Conservation (phyloP, 2,888 invertebrate genomes). For the Drosophila barbarae region DNA sequence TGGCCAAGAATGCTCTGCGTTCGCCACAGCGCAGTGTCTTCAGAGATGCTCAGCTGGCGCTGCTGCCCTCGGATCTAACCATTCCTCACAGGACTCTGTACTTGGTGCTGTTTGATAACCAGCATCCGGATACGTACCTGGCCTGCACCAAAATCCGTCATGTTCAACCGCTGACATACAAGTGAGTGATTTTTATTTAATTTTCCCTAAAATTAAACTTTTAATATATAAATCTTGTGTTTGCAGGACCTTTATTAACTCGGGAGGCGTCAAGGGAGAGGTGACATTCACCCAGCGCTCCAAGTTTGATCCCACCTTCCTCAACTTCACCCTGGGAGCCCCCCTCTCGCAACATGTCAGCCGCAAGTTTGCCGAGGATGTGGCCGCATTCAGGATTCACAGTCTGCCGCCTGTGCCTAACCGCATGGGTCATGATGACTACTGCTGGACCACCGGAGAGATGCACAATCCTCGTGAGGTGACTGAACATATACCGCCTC, state of each 20-base stretch:
- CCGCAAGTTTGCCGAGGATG: conserved; percentile 86
- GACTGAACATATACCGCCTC: conserved; percentile 83
- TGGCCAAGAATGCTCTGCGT: conserved; percentile 84
- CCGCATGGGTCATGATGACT: conserved; percentile 79
- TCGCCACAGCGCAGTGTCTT: conserved; percentile 81
- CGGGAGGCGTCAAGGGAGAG: conserved; percentile 89
- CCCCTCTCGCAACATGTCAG: conserved; percentile 85
- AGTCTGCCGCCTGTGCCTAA: conserved; percentile 85
- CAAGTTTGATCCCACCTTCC: conserved; percentile 90
- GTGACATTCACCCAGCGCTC: conserved; percentile 89
- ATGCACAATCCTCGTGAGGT: conserved; percentile 88
- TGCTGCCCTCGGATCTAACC: conserved; percentile 86
- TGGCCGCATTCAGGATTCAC: conserved; percentile 85
- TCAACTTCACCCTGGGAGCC: conserved; percentile 85
- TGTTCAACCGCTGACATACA: conserved; percentile 84
- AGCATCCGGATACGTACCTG: conserved; percentile 87
- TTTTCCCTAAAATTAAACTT: fast-evolving
- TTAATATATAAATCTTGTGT: background rate
- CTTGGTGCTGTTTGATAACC: conserved; percentile 89
- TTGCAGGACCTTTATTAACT: conserved; percentile 85
- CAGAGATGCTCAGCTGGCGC: conserved; percentile 86
- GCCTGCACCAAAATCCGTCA: conserved; percentile 90
- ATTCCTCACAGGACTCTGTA: conserved; percentile 89
- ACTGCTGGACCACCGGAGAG: conserved; percentile 86
- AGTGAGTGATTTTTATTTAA: conserved; percentile 81